Base-by-base conservation (phyloP, 2,797 vertebrate genomes). In the Pseudomugil gertrudae region DNA sequence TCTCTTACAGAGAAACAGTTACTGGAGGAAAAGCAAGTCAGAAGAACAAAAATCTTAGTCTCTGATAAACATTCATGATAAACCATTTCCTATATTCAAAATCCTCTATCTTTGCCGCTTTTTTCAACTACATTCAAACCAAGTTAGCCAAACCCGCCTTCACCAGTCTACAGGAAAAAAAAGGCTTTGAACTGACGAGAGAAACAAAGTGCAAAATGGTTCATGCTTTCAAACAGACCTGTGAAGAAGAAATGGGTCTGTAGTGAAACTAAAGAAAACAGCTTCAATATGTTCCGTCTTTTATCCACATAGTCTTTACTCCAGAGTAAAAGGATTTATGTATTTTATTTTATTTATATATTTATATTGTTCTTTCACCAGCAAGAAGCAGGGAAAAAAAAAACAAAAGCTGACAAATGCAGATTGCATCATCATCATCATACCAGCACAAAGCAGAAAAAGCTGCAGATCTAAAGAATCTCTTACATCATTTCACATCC, bases 11-110 rank as follows among this genome's bases (percentile, higher is more conserved):
- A 57, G 47, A 23, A 47, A 72, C 29, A 43, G 7, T 24, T 60
- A n/a, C 11, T 13, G n/a, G 17, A 4, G 9, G 59, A 43, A 65
- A 26, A 17, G 30, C 0, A 10, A 70, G 17, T 32, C 54, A 40
- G 51, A 23, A 7, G 67, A 75, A 19, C 27, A n/a, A 30, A 68
- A 73, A 57, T 63, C 40, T 24, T 76, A 23, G 33, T 45, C 11
- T 33, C 47, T 27, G 64, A 86, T 80, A 55, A 59, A 61, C 38
- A 71, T 73, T 60, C 0, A 24, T 19, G 50, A 74, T 62, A 79
- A 81, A 58, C 24, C 32, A 52, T 54, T 69, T 74, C 26, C 75
- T 77, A 76, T 53, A 73, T 76, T 69, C 74, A 56, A 35, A 64
- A 63, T 43, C 24, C 2, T 13, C 15, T 55, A 35, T 55, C 43